Evolutionary conservation across 2,888 invertebrate species (phyloP).

Genomic region (Mythimna albipuncta): DNA sequence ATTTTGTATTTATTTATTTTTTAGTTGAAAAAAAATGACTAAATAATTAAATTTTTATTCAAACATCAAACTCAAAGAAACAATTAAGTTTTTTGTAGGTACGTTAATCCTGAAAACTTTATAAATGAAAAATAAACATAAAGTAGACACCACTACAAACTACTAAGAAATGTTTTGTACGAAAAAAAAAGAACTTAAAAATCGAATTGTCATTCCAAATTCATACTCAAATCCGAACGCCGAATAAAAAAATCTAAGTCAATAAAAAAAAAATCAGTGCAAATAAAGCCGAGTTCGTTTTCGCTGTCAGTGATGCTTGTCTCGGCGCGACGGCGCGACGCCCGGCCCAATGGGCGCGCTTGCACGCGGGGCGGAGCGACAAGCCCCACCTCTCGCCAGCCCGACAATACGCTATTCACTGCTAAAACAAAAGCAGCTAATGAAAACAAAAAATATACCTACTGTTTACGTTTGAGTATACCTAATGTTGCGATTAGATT

Average conservation of each 20-base stretch:
- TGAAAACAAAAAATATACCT: constrained; percentile 62
- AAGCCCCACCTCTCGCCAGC: constrained; percentile 76
- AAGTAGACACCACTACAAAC: too few species aligned
- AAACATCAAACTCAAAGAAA: constrained; percentile 5
- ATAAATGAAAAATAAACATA: too few species aligned
- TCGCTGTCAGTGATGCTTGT: constrained; percentile 53
- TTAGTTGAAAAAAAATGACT: neutral
- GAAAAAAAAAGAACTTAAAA: neutral
- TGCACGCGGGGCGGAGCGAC: constrained; percentile 79
- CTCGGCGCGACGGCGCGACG: constrained; percentile 52
- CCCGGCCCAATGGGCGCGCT: constrained; percentile 85
- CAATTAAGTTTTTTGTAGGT: too few species aligned
- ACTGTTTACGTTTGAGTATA: constrained; percentile 53
- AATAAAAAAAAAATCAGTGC: constrained; percentile 41
- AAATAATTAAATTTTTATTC: neutral
- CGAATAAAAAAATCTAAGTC: neutral
- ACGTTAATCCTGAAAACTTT: too few species aligned
- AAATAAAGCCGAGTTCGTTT: constrained; percentile 54
- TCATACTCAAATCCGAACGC: constrained; percentile 8
- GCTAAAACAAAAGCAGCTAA: constrained; percentile 65
- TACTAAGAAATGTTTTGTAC: too few species aligned
- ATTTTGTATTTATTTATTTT: too few species aligned
- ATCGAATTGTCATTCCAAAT: neutral
- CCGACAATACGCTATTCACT: constrained; percentile 59
- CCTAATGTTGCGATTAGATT: constrained; percentile 35